Evolutionary conservation across 2,797 vertebrate species (phyloP), one percentile per base, ranked within the genome.

Genomic region (Semotilus atromaculatus): DNA sequence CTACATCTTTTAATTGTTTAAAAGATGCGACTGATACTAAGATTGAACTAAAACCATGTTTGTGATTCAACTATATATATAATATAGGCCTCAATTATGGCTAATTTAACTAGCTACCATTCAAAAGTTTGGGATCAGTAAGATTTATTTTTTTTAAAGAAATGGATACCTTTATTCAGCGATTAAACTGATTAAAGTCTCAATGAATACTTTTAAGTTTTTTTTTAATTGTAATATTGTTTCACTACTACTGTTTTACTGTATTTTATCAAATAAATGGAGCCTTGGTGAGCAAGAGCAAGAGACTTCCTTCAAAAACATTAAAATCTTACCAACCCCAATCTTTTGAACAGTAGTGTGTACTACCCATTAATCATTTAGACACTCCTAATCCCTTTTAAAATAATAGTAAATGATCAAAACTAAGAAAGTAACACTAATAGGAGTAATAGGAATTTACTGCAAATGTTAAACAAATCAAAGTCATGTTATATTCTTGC

Each of bases 1-100:
- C 26, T 51, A 7, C 8, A 36, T 71, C 21, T 23, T 40, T 71
- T 10, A 72, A 62, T 64, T 38, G 19, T 73, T 71, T 62, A 73
- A 71, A 62, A 31, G 51, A n/a, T 26, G 29, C 48, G 21, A n/a
- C 38, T 48, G 26, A 43, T 66, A 45, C 71, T 26, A 6, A 60
- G 23, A 74, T 74, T 36, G 7, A 64, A n/a, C 40, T 45, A 21
- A 73, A 77, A 70, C 18, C n/a, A 76, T 77, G 74, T 70, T 51
- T 48, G 23, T 58, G 60, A 83, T 21, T 45, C 29, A 48, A 16
- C 45, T 38, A 38, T 38, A n/a, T 51, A 16, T 70, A 55, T 48
- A 53, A 68, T 26, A 48, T n/a, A 67, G 77, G 14, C 18, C n/a
- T 66, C 14, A 34, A n/a, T 10, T 29, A 64, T 70, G 23, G 14